Base-by-base conservation (phyloP, 53 echinoderm and acorn worm species). In the Luidia sarsii region DNA sequence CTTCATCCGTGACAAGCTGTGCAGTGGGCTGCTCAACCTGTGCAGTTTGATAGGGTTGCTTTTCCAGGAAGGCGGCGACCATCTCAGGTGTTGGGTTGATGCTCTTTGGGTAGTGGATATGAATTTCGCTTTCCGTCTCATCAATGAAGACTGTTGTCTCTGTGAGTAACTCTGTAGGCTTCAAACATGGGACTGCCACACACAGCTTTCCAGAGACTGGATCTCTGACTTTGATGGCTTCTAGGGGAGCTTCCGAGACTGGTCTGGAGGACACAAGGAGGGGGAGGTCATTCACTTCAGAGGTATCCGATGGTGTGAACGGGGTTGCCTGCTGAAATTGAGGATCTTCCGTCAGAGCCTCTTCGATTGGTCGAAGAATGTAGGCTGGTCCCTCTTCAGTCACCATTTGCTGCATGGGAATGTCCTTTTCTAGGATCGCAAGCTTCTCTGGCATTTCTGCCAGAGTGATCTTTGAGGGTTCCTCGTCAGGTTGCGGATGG, bases 321-420 rank as follows among this genome's bases (percentile, higher is more conserved):
- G 70, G 70, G 52, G 56, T 29, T 19, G 45, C 32, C 22, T 60
- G 70, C 34, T 54, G 15, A 57, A 33, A 41, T 39, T 68, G 39
- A n/a, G 38, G 22, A 49, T 63, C 64, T 51, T 38, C 18, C 27
- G 83, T 41, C 3, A 15, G 24, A 10, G 23, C 15, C 20, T 39
- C 24, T 39, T 72, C 57, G 33, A 82, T 25, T 68, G 86, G 83
- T 63, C 38, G 86, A 18, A 90, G 71, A 18, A 63, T 31, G 55
- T 79, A 90, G 19, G 85, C 94, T 60, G 88, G 90, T 71, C 94
- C 94, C 19, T 83, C 68, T 51, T 94, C 80, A 49, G 94, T 94
- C 0, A 90, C 71, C 67, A 94, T 50, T 28, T 94, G 94, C 15
- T 72, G 50, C n/a, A 50, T 18, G 14, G 73, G 35, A 28, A n/a